Evolutionary conservation across 2,113 vertebrate genomes (phyloP).

Genomic region (Pachypanchax playfairii): DNA sequence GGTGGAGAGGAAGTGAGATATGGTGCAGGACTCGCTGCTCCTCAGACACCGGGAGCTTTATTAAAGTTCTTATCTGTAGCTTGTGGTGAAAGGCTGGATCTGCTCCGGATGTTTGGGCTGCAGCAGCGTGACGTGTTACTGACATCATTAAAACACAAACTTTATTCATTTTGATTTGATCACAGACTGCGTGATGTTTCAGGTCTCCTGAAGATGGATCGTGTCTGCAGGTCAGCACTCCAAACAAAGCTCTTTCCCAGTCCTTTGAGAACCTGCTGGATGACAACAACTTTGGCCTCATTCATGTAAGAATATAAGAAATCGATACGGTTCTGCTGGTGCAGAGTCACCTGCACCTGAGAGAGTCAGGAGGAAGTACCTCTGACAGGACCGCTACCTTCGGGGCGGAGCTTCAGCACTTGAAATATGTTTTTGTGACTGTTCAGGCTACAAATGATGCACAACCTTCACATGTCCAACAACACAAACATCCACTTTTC

Average conservation of each 20-base stretch:
- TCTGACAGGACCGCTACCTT: not conserved
- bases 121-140: too few relatives aligned
- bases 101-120: constrained; percentile 45
- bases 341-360: not conserved
- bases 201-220: constrained; percentile 85
- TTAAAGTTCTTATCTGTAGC: constrained; percentile 95
- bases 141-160: too few relatives aligned
- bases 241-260: constrained; percentile 90
- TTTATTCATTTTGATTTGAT: not conserved
- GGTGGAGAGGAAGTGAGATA: constrained; percentile 76
- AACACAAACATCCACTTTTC: not conserved
- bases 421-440: too few relatives aligned
- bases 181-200: constrained; percentile 17
- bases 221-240: constrained; percentile 85
- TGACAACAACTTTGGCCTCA: constrained; percentile 87
- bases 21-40: constrained; percentile 60
- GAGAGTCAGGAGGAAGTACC: not conserved
- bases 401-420: not conserved
- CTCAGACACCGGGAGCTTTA: constrained; percentile 83
- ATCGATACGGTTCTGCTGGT: not conserved
- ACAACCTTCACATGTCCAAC: too few relatives aligned
- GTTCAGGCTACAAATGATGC: too few relatives aligned
- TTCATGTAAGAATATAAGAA: constrained; percentile 81
- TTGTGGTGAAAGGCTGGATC: constrained; percentile 76
- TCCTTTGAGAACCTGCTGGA: constrained; percentile 98